A percentile compares a stretch with the other conserved stretches of the same genome.
Conservation (phyloP, 2,113 vertebrate species). For the Cepphus grylle region DNA sequence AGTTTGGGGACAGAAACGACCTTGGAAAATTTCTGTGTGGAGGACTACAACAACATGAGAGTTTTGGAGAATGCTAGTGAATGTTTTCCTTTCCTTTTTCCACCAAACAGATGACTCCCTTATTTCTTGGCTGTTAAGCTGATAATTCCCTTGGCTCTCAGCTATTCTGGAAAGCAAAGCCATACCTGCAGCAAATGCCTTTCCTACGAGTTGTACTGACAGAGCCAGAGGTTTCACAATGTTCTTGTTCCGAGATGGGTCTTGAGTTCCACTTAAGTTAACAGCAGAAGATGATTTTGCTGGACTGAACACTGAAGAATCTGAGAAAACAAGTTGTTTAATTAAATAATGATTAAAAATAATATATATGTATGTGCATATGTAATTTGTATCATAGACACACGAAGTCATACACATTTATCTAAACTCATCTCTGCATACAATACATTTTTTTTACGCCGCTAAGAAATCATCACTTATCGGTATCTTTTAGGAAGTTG, state of each 20-base stretch:
- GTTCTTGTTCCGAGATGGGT: slow-evolving; percentile 80
- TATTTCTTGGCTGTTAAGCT: not conserved
- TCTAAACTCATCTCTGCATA: not conserved
- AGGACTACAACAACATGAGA: not conserved
- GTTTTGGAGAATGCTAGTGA: not conserved
- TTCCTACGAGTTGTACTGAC: slow-evolving; percentile 82
- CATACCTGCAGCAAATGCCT: slow-evolving; percentile 87
- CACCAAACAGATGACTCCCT: not conserved
- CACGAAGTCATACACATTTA: not conserved
- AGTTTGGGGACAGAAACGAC: not conserved
- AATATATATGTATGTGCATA: no score
- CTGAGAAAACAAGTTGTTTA: slow-evolving; percentile 69
- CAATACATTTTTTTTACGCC: not conserved
- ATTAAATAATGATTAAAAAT: not conserved
- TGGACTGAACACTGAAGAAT: slow-evolving; percentile 82
- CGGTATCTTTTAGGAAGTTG: not conserved
- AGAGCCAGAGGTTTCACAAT: slow-evolving; percentile 87
- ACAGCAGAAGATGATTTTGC: slow-evolving; percentile 77
- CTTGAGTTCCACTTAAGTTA: slow-evolving; percentile 85
- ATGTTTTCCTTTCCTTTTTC: not conserved
- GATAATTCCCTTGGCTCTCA: not conserved
- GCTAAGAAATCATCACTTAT: not conserved
- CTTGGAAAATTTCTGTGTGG: not conserved
- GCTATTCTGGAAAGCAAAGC: slow-evolving; percentile 1
- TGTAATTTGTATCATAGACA: not conserved